Base-by-base conservation (phyloP, 2,888 invertebrate genomes). In the Polyommatus icarus region DNA sequence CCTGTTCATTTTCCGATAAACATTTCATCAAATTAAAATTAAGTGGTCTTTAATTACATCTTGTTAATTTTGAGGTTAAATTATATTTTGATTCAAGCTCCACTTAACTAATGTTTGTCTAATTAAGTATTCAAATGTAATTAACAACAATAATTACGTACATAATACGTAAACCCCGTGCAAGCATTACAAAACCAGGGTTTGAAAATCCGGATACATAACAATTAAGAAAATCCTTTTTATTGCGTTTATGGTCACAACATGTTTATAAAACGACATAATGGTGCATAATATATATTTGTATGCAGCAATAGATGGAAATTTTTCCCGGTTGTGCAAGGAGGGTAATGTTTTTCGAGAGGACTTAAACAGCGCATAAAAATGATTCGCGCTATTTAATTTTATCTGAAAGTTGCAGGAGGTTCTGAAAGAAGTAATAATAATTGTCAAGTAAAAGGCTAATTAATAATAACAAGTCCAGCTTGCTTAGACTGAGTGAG, bases 161-260 rank as follows among this genome's bases (percentile, higher is more conserved):
- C 59, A 59, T 59, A 18, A 57, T 57, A n/a, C 57, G 57, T 7
- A n/a, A 59, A 0, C 8, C n/a, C 20, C 20, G 18, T 20, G 3
- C 1, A n/a, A 59, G 20, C 20, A 59, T 59, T 20, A 59, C 57
- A 5, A 32, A 32, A 32, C 32, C 32, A n/a, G n/a, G 6, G 18
- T n/a, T 8, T 8, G 46, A 46, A 46, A 10, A 59, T 59, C 59
- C 59, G 59, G 59, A 59, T 59, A 59, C 59, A 59, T 10, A n/a
- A n/a, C n/a, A n/a, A 57, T 57, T 57, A 57, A n/a, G 57, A n/a
- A 57, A 57, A 57, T 57, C 57, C 57, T 57, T 57, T 57, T 57
- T 7, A 57, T 57, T n/a, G n/a, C 57, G 57, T 57, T 57, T 57
- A 7, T 57, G 57, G 57, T 5, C n/a, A 57, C n/a, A 54, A 54